Base-by-base conservation (phyloP, 2,113 vertebrate genomes). In the Zosterops pallidus region DNA sequence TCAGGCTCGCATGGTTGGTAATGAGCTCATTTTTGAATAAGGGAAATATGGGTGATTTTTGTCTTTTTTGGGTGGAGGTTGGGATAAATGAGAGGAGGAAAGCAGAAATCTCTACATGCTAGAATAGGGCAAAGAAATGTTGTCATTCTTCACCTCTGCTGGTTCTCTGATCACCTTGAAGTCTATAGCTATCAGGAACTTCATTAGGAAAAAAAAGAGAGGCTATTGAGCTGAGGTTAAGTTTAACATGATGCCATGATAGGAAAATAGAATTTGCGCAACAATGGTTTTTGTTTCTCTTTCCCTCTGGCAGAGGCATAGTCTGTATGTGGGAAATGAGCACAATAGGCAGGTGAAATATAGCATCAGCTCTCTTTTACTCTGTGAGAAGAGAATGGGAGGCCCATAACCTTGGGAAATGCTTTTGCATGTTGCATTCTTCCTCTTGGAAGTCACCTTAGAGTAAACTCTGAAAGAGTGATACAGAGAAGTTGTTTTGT, bases 1-100 rank as follows among this genome's bases (percentile, higher is more conserved):
- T 86, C 60, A 90, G 88, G 29, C 71, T 95, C 63, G 37, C 26
- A 62, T 19, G 23, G 49, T 39, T 85, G 46, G 41, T 86, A 90
- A 93, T 86, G 35, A 94, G 33, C 26, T 88, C 39, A 47, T 39
- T 86, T 69, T 72, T 80, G 17, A 74, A 50, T 39, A 67, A 20
- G 7, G 15, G 19, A 82, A 90, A 60, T 63, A 70, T 2, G 35
- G 14, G 9, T 50, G 22, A 21, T 64, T 41, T 71, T 62, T 70
- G 17, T 15, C 11, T 56, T 31, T 50, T 65, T 21, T 35, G 14
- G 4, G 8, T 2, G 7, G 4, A 6, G 5, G 2, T 3, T 15
- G 3, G 6, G 3, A 3, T 37, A 15, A 21, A 8, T 11, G 7
- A 42, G 12, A 24, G 8, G 6, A 9, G 5, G 5, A 12, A 55